phyloP scores from a whole-genome alignment of 2,888 invertebrate genomes.

The Hyposoter didymator region DNA sequence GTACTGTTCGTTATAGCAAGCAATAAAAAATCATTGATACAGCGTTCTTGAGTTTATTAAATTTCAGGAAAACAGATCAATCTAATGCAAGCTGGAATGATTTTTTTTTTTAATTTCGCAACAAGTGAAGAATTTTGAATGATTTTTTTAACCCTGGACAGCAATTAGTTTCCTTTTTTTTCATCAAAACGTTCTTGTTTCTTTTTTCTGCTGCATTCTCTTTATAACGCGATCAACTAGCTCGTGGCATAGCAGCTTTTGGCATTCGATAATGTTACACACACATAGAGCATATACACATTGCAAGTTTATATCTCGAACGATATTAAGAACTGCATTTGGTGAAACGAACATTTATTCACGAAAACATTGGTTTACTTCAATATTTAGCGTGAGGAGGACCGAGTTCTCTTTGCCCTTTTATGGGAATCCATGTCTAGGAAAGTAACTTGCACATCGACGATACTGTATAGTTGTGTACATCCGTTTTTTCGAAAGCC shows the following conservation, averaged over 20 bases:
- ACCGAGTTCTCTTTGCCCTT: neutral
- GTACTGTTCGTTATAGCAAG: constrained; percentile 73
- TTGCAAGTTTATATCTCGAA: constrained; percentile 35
- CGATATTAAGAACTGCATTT: neutral
- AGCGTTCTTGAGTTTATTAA: constrained; percentile 36
- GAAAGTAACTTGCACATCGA: constrained; percentile 22
- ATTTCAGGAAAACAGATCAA: constrained; percentile 32
- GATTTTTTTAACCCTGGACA: constrained; percentile 10
- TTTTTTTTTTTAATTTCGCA: constrained; percentile 20
- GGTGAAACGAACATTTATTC: constrained; percentile 11
- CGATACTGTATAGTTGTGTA: neutral
- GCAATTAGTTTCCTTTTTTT: neutral
- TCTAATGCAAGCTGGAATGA: constrained; percentile 51
- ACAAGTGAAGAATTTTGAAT: neutral
- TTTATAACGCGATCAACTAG: constrained; percentile 37
- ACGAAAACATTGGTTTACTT: constrained; percentile 1
- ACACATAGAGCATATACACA: constrained; percentile 18
- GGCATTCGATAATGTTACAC: constrained; percentile 44
- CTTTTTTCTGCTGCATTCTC: constrained; percentile 11
- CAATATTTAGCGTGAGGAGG: constrained; percentile 13
- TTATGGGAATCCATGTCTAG: constrained; percentile 1
- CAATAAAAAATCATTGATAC: constrained; percentile 8
- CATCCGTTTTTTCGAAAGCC: neutral
- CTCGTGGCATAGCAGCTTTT: constrained; percentile 43
- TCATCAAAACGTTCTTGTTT: constrained; percentile 2